These are phyloP conservation scores for Urocolius indicus DNA, from an alignment of 2,113 vertebrate genomes.

Conservation along the genomic window DNA sequence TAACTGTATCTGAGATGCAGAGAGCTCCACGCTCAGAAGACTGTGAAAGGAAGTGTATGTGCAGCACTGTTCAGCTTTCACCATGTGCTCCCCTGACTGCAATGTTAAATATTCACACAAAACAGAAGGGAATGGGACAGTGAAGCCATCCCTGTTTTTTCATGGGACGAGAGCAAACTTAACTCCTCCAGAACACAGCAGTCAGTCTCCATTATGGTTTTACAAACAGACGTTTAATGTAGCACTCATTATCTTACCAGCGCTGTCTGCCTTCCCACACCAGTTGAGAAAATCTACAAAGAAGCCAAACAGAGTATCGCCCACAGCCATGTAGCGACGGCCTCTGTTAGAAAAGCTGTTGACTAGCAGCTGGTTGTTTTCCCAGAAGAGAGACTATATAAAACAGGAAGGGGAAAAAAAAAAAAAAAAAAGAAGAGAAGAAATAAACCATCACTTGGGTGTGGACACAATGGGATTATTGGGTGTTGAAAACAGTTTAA, in stretches of 20 bases:
- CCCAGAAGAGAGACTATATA: slow-evolving; percentile 81
- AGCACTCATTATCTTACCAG: slow-evolving; percentile 65
- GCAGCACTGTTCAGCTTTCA: background rate
- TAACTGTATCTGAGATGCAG: background rate
- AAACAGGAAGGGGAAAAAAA: background rate
- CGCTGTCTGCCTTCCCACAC: slow-evolving; percentile 68
- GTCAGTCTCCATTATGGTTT: background rate
- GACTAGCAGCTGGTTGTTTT: slow-evolving; percentile 78
- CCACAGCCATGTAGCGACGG: slow-evolving; percentile 65
- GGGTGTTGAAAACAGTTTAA: background rate
- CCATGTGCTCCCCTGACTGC: background rate
- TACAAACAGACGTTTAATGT: background rate
- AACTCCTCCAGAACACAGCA: background rate
- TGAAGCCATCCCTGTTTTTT: background rate
- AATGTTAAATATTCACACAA: background rate
- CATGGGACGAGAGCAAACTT: background rate
- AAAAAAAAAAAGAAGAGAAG: background rate
- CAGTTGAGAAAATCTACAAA: slow-evolving; percentile 71
- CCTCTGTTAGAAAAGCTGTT: slow-evolving; percentile 54
- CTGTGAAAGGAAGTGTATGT: background rate
- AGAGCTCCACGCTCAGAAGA: background rate
- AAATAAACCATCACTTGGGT: background rate
- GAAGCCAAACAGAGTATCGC: slow-evolving; percentile 70
- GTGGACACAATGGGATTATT: background rate
- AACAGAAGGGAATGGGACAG: background rate